These are phyloP conservation scores for Microcebus murinus DNA, from an alignment of 2,113 vertebrate species.

Conservation along the genomic window DNA sequence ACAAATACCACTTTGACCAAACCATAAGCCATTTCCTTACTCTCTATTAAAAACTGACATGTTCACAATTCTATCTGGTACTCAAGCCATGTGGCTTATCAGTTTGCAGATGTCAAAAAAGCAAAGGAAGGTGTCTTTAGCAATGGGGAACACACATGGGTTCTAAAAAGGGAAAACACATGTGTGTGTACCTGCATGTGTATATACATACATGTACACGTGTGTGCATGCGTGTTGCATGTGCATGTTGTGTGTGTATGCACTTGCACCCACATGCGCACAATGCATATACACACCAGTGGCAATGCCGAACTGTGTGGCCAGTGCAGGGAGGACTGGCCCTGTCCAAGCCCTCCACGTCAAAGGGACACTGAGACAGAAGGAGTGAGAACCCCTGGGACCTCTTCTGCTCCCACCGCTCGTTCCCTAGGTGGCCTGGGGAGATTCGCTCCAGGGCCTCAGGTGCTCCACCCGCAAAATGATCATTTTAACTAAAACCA, in stretches of 20 bases:
- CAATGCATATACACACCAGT: neutral
- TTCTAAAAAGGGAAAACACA: neutral
- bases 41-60: neutral
- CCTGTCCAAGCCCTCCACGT: too few relatives aligned
- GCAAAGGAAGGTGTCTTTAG: neutral
- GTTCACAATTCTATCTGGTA: too few relatives aligned
- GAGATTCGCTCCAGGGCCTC: neutral
- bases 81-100: neutral
- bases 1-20: neutral
- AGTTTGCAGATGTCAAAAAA: neutral
- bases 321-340: neutral
- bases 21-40: neutral
- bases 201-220: fast-evolving
- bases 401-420: neutral
- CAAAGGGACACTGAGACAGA: neutral
- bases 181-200: neutral
- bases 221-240: too few relatives aligned
- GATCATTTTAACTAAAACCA: neutral
- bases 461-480: fast-evolving
- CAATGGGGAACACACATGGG: fast-evolving
- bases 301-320: neutral
- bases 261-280: neutral
- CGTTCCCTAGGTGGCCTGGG: fast-evolving
- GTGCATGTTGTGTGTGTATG: neutral
- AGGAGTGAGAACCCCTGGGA: neutral